Evolutionary conservation across 2,113 vertebrate species (phyloP).

Genomic region (Seriola dumerili): DNA sequence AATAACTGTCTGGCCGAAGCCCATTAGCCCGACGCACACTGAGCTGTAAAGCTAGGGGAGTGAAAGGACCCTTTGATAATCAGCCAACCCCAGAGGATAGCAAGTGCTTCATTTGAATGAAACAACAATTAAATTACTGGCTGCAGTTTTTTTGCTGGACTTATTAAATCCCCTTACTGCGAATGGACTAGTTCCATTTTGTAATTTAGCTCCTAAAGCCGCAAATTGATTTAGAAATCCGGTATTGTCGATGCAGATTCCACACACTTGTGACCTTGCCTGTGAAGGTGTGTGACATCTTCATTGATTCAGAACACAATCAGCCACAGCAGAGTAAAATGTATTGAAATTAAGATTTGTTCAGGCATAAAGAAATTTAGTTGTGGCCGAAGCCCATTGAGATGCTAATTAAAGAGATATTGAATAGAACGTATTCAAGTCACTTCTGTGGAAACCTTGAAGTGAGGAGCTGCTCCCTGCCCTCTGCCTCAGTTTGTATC

Average conservation of each 20-base stretch:
- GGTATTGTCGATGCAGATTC: slow-evolving; percentile 47
- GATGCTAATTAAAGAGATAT: slow-evolving; percentile 54
- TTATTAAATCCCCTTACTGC: slow-evolving; percentile 69
- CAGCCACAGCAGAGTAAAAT: slow-evolving; percentile 29
- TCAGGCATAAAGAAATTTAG: slow-evolving; percentile 42
- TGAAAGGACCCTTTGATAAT: slow-evolving; percentile 70
- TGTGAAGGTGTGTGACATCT: slow-evolving; percentile 57
- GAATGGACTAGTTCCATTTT: slow-evolving; percentile 67
- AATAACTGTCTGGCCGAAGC: slow-evolving; percentile 58
- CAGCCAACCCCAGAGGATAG: slow-evolving; percentile 69
- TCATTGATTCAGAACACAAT: slow-evolving; percentile 64
- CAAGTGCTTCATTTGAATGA: slow-evolving; percentile 74
- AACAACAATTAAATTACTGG: slow-evolving; percentile 79
- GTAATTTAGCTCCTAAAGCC: slow-evolving; percentile 61
- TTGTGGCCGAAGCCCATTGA: slow-evolving; percentile 13
- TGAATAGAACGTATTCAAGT: slow-evolving; percentile 28
- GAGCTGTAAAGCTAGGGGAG: slow-evolving; percentile 51
- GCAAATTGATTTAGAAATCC: slow-evolving; percentile 67
- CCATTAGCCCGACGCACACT: slow-evolving; percentile 64
- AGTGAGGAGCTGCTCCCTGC: background rate
- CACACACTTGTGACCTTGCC: slow-evolving; percentile 60
- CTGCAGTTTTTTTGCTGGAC: slow-evolving; percentile 61
- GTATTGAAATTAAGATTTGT: slow-evolving; percentile 42
- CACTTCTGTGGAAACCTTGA: slow-evolving; percentile 17
- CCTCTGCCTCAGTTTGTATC: background rate